phyloP scores from a whole-genome alignment of 2,888 invertebrate species.

The Cephus rjabovi region DNA sequence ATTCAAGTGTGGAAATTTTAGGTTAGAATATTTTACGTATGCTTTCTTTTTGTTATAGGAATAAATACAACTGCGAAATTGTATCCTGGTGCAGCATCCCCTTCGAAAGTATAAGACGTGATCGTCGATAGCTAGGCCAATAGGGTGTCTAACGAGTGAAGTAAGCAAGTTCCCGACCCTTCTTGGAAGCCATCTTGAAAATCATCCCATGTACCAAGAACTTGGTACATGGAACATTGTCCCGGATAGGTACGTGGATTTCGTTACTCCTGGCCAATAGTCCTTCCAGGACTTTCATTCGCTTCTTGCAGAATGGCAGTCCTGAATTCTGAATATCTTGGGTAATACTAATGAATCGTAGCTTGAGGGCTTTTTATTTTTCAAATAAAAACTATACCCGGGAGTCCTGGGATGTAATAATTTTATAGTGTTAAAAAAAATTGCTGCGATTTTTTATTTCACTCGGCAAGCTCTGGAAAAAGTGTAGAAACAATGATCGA shows the following conservation, averaged over 20 bases:
- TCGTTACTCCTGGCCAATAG: conserved; percentile 32
- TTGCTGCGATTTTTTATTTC: neutral
- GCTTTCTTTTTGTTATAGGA: neutral
- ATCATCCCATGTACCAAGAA: neutral
- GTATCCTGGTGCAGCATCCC: neutral
- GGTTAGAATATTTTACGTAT: neutral
- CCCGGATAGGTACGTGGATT: conserved; percentile 47
- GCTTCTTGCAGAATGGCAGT: neutral
- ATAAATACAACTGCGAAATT: neutral
- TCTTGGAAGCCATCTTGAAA: neutral
- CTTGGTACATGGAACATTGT: neutral
- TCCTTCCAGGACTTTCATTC: neutral
- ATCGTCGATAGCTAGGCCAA: conserved; percentile 24
- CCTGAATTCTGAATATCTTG: neutral
- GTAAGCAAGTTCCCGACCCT: conserved; percentile 49
- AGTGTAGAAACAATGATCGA: conserved; percentile 41
- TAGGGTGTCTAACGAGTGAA: conserved; percentile 49
- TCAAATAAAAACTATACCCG: neutral
- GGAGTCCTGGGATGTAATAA: neutral
- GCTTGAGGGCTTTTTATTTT: neutral
- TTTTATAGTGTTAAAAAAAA: neutral
- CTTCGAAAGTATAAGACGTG: conserved; percentile 18
- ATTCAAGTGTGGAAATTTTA: neutral
- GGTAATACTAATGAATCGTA: neutral
- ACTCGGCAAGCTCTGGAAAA: conserved; percentile 8